phyloP scores from a whole-genome alignment of 1,140 invertebrate genomes.

The Periplaneta americana region DNA sequence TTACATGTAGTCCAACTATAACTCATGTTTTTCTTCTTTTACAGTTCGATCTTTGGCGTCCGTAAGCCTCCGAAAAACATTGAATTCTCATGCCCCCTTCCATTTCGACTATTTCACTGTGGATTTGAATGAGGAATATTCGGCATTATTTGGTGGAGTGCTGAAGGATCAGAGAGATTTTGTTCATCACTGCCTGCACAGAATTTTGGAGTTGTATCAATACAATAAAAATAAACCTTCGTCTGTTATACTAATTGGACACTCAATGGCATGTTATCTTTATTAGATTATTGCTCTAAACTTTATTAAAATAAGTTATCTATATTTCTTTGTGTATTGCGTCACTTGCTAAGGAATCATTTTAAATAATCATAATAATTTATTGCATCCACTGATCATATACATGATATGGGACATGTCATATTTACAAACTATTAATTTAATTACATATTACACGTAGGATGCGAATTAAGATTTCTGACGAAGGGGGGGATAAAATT shows the following conservation, averaged over 20 bases:
- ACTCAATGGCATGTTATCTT: slow-evolving; percentile 74
- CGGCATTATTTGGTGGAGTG: slow-evolving; percentile 70
- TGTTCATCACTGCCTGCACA: slow-evolving; percentile 62
- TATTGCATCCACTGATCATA: too few species aligned
- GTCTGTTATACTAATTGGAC: slow-evolving; percentile 75
- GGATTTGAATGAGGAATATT: slow-evolving; percentile 76
- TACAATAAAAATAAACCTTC: slow-evolving; percentile 40
- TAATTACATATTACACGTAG: too few species aligned
- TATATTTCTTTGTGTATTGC: too few species aligned
- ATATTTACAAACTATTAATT: too few species aligned
- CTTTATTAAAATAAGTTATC: neutral
- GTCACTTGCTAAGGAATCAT: too few species aligned
- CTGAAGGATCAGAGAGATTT: slow-evolving; percentile 72
- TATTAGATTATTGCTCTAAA: neutral
- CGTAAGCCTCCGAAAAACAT: slow-evolving; percentile 73
- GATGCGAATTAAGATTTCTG: too few species aligned
- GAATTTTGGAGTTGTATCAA: slow-evolving; percentile 69
- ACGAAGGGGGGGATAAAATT: too few species aligned
- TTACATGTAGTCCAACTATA: neutral
- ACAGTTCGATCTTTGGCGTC: slow-evolving; percentile 81
- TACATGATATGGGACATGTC: too few species aligned
- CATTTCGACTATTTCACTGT: slow-evolving; percentile 89
- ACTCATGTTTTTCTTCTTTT: slow-evolving; percentile 27
- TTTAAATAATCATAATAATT: too few species aligned
- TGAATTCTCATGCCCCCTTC: slow-evolving; percentile 48